Base-by-base conservation (phyloP, 2,888 invertebrate genomes). In the Ommatoiulus sabulosus region DNA sequence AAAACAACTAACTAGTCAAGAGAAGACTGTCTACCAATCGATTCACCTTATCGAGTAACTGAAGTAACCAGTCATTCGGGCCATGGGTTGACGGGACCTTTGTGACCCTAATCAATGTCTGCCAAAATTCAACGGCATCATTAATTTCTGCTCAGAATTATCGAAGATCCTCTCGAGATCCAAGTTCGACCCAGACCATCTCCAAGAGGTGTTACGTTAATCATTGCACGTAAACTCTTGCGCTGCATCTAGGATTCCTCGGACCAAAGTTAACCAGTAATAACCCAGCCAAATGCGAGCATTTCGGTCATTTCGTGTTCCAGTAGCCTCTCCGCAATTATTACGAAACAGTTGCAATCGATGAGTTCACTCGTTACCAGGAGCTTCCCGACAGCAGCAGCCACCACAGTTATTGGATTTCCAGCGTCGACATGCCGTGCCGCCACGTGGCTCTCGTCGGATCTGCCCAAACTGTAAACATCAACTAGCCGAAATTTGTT, bases 401-500 rank as follows among this genome's bases (percentile, higher is more conserved):
- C 80, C 10, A 35, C 35, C 15, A 35, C 80, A 35, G 35, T 35
- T 80, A 80, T 80, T 35, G 80, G 15, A 35, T 80, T 80, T 35
- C 72, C 6, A 24, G 24, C 20, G 5, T 63, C 63, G 72, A n/a
- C 24, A 20, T 20, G 63, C 20, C 20, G 63, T 63, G 10, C 72
- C 8, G 20, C 24, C 72, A 72, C 72, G 72, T 72, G 72, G 8
- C 63, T n/a, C n/a, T 20, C n/a, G 20, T 7, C 20, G 72, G 80
- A 80, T 80, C 80, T 80, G 80, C 80, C 80, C 80, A 43, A 80
- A 80, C 35, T 80, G 80, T 35, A 80, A 80, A 80, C 80, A 80
- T 7, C n/a, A n/a, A 63, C 63, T 20, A 10, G 24, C 80, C 35
- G 35, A 43, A 80, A 35, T 35, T 43, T 80, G 3, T n/a, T 80